Evolutionary conservation across 2,888 invertebrate species (phyloP).

Genomic region (Sarcophaga carnaria): DNA sequence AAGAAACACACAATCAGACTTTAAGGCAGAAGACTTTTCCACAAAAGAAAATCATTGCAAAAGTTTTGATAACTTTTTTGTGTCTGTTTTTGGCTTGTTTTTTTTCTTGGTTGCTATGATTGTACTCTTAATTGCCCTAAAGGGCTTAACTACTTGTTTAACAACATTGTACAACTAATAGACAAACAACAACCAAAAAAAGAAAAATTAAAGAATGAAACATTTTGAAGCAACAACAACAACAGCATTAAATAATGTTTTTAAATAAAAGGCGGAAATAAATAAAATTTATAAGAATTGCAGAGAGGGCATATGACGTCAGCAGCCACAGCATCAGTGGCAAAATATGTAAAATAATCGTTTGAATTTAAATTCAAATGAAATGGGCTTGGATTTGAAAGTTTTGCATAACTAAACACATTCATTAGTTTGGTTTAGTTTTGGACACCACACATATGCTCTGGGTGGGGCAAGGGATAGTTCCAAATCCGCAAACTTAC

Average conservation of each 20-base stretch:
- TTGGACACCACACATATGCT: not conserved
- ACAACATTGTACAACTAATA: slow-evolving; percentile 64
- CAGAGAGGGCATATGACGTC: not conserved
- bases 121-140: slow-evolving; percentile 52
- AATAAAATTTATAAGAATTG: slow-evolving; percentile 63
- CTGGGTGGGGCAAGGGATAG: not conserved
- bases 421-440: slow-evolving; percentile 39
- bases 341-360: slow-evolving; percentile 38
- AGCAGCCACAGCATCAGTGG: slow-evolving; percentile 7
- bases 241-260: not conserved
- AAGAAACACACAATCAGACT: slow-evolving; percentile 49
- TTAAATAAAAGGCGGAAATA: slow-evolving; percentile 67
- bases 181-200: slow-evolving; percentile 25
- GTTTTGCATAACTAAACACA: slow-evolving; percentile 19
- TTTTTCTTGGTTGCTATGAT: slow-evolving; percentile 2
- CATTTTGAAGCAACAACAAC: too few relatives aligned
- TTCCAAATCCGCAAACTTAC: too few relatives aligned
- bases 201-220: not conserved
- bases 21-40: slow-evolving; percentile 52
- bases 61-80: slow-evolving; percentile 32
- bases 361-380: slow-evolving; percentile 52
- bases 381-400: not conserved
- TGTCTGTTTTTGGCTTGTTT: not conserved
- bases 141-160: slow-evolving; percentile 67
- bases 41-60: slow-evolving; percentile 42